Percentiles rank a stretch among this genome's conserved stretches.
Evolutionary conservation across 2,888 invertebrate genomes (phyloP).

Genomic region (Notodonta dromedarius): DNA sequence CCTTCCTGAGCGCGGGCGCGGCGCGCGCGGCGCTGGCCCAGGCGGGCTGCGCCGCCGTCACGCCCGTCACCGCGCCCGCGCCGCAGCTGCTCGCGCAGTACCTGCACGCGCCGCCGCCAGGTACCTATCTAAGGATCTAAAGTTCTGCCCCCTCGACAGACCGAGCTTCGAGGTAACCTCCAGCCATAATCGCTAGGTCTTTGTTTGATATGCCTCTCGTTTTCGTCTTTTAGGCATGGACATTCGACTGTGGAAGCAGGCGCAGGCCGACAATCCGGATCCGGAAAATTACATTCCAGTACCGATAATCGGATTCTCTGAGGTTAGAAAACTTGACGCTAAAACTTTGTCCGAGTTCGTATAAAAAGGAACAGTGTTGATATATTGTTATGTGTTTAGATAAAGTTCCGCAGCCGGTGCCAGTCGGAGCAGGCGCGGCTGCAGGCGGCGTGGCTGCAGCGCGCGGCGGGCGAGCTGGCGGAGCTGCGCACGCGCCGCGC

Average conservation of each 20-base stretch:
- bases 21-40: constrained; percentile 2
- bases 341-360: background rate
- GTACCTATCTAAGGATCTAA: background rate
- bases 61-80: background rate
- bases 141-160: no score
- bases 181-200: background rate
- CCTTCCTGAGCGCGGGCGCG: constrained; percentile 74
- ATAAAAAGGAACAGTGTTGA: background rate
- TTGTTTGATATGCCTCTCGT: background rate
- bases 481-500: constrained; percentile 92
- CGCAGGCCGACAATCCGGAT: constrained; percentile 97
- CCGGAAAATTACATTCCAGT: constrained; percentile 95
- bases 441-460: constrained; percentile 91
- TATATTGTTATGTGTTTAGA: constrained; percentile 44
- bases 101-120: constrained; percentile 3
- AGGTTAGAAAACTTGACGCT: constrained; percentile 59
- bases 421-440: constrained; percentile 93
- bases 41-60: constrained; percentile 2
- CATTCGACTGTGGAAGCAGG: constrained; percentile 97
- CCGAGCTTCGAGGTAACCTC: no score
- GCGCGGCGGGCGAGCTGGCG: constrained; percentile 90
- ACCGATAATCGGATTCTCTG: constrained; percentile 95
- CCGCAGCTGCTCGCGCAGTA: constrained; percentile 6
- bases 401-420: constrained; percentile 91
- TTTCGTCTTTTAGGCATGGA: constrained; percentile 89